Evolutionary conservation across 2,888 invertebrate species (phyloP).

Genomic region (Thecocarcelia acutangulata): DNA sequence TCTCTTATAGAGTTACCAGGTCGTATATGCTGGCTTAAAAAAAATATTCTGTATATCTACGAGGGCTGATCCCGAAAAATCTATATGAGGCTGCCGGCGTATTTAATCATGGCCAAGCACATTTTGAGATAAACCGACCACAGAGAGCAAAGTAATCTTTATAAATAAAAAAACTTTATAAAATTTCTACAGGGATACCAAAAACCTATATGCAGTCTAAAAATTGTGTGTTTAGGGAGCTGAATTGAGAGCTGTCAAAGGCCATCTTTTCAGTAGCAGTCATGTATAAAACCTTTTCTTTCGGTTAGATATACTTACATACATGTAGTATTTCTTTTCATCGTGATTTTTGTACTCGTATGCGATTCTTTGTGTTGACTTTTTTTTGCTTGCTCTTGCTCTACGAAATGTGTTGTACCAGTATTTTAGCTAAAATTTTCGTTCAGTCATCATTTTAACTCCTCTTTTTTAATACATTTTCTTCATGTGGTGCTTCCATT

Average conservation of each 20-base stretch:
- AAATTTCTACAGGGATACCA: slow-evolving; percentile 5
- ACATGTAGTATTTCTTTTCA: slow-evolving; percentile 1
- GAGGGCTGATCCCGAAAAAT: too few species aligned
- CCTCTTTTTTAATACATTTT: slow-evolving; percentile 10
- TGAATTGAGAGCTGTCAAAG: slow-evolving; percentile 53
- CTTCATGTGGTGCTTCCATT: slow-evolving; percentile 21
- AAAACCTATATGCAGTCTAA: not conserved
- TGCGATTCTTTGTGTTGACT: slow-evolving; percentile 31
- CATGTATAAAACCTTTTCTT: slow-evolving; percentile 61
- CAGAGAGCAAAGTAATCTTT: too few species aligned
- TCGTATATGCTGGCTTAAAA: too few species aligned
- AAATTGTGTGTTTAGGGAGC: slow-evolving; percentile 12
- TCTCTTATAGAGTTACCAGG: too few species aligned
- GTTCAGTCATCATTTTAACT: slow-evolving; percentile 49
- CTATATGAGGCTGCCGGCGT: too few species aligned
- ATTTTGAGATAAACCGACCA: too few species aligned
- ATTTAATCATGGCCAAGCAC: too few species aligned
- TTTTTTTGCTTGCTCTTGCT: not conserved
- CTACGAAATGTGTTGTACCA: slow-evolving; percentile 26
- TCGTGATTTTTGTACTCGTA: slow-evolving; percentile 22
- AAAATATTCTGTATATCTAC: too few species aligned
- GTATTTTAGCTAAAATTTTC: slow-evolving; percentile 49
- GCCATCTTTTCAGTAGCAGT: slow-evolving; percentile 53
- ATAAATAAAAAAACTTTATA: too few species aligned
- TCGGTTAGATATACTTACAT: not conserved